These are phyloP conservation scores for Dryas iulia DNA, from an alignment of 1,140 invertebrate species.

Conservation along the genomic window DNA sequence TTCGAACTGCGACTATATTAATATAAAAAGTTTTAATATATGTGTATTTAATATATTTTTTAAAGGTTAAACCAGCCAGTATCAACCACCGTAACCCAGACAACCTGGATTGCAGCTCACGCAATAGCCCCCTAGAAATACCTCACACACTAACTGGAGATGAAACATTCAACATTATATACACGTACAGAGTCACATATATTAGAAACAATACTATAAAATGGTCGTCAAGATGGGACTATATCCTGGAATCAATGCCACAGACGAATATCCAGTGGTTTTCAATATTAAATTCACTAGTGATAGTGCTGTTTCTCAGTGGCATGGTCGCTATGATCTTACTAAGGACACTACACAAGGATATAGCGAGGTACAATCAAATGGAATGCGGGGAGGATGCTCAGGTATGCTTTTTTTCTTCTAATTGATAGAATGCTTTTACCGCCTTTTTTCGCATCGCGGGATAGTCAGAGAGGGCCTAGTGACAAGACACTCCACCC, in stretches of 20 bases:
- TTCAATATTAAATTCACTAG: conserved; percentile 94
- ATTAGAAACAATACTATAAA: conserved; percentile 91
- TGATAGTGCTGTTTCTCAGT: conserved; percentile 94
- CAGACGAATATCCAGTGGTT: conserved; percentile 99
- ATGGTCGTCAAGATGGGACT: conserved; percentile 99
- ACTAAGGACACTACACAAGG: conserved; percentile 97
- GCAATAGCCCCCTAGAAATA: conserved; percentile 85
- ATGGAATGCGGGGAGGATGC: conserved; percentile 98
- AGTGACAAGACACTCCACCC: too few species aligned
- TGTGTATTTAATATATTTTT: not conserved
- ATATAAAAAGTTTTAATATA: too few species aligned
- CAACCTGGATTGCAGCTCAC: conserved; percentile 79
- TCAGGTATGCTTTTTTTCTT: conserved; percentile 78
- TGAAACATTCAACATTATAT: conserved; percentile 86
- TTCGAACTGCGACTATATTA: too few species aligned
- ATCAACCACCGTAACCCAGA: conserved; percentile 83
- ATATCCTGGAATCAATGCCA: conserved; percentile 98
- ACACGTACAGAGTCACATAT: conserved; percentile 94
- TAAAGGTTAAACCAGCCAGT: conserved; percentile 87
- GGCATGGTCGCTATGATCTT: conserved; percentile 99
- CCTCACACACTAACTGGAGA: conserved; percentile 78
- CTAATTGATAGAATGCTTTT: too few species aligned
- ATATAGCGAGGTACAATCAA: conserved; percentile 99
- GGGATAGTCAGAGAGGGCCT: too few species aligned
- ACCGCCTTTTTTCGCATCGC: too few species aligned